These are phyloP conservation scores for Scaptomyza parva DNA, from an alignment of 2,888 invertebrate species.

Conservation along the genomic window DNA sequence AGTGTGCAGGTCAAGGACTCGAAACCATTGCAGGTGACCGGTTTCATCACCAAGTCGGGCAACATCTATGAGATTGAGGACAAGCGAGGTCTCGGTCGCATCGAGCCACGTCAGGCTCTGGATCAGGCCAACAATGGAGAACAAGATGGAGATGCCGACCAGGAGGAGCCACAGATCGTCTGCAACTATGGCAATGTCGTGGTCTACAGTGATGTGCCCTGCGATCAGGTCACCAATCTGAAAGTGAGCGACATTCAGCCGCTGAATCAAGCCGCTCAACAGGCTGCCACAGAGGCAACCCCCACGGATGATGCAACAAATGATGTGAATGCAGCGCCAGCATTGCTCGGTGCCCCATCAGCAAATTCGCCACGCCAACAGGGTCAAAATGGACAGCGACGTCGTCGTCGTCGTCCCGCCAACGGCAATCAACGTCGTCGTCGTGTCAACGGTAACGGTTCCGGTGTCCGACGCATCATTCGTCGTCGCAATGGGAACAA, in stretches of 20 bases:
- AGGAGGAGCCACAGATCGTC: conserved; percentile 56
- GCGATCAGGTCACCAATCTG: conserved; percentile 71
- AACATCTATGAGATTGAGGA: conserved; percentile 78
- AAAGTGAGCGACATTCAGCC: conserved; percentile 56
- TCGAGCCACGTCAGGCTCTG: conserved; percentile 75
- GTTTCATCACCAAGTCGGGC: conserved; percentile 79
- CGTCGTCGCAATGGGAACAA: conserved; percentile 26
- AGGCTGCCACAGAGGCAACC: conserved; percentile 8
- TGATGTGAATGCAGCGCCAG: background rate
- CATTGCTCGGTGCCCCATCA: background rate
- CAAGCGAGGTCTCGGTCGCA: conserved; percentile 68
- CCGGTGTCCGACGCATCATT: conserved; percentile 20
- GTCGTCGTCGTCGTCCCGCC: conserved; percentile 41
- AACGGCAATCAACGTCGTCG: conserved; percentile 39
- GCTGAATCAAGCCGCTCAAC: conserved; percentile 14
- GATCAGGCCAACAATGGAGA: conserved; percentile 17
- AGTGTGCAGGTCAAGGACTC: conserved; percentile 45
- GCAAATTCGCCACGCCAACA: conserved; percentile 63
- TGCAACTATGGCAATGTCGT: conserved; percentile 81
- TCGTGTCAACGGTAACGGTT: background rate
- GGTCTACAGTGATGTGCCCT: conserved; percentile 82
- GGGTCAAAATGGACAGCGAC: conserved; percentile 21
- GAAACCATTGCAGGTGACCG: conserved; percentile 75
- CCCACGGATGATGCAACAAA: background rate
- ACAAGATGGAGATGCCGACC: background rate